These are phyloP conservation scores for Leptocoma aspasia DNA, from an alignment of 2,113 vertebrate genomes.

Conservation along the genomic window DNA sequence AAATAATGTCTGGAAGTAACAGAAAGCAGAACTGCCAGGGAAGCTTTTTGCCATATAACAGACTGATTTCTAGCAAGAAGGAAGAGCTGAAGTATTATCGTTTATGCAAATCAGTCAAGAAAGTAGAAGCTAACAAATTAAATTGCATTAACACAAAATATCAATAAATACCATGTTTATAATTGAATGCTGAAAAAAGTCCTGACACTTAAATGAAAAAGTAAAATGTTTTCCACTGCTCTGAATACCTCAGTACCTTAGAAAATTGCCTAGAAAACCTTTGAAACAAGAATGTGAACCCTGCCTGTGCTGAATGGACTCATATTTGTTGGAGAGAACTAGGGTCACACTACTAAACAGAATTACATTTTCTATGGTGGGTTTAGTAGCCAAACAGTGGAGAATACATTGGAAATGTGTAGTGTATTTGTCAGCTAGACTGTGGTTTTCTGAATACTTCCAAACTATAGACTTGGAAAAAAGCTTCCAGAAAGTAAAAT, in stretches of 20 bases:
- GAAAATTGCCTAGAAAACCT: neutral
- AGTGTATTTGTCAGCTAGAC: neutral
- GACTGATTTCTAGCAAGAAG: neutral
- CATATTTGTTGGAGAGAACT: neutral
- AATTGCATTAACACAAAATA: neutral
- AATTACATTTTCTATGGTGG: neutral
- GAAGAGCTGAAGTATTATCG: neutral
- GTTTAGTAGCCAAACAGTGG: neutral
- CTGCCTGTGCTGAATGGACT: neutral
- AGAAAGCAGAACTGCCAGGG: neutral
- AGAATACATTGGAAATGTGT: neutral
- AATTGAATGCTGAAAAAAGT: neutral
- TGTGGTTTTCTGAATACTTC: conserved; percentile 24
- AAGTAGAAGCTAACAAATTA: neutral
- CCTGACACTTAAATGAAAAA: neutral
- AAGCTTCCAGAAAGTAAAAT: conserved; percentile 25
- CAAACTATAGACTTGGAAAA: neutral
- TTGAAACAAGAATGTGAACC: neutral
- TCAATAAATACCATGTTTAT: neutral
- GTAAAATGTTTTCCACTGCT: neutral
- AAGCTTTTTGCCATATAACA: neutral
- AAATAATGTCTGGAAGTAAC: neutral
- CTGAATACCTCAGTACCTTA: neutral
- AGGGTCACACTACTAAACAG: neutral
- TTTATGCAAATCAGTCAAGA: neutral